These are phyloP conservation scores for Herpetotheres cachinnans DNA, from an alignment of 2,113 vertebrate genomes.

Conservation along the genomic window DNA sequence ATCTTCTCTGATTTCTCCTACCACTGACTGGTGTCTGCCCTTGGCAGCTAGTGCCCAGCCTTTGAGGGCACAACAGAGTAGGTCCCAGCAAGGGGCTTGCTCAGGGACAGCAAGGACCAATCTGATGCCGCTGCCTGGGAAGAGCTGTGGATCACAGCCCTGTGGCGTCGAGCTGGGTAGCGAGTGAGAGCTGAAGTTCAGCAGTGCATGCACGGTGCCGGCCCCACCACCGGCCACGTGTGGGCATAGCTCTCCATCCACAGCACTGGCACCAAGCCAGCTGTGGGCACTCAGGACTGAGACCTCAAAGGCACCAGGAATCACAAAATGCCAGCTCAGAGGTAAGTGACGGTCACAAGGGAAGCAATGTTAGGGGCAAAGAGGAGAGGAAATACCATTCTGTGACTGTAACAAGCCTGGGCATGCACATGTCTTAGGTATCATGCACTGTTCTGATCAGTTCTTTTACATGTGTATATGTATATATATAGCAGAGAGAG, in stretches of 20 bases:
- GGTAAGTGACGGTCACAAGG: background rate
- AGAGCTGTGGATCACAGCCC: background rate
- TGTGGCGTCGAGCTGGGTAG: rapidly evolving
- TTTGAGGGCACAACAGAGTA: background rate
- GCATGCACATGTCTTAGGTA: background rate
- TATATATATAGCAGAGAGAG: background rate
- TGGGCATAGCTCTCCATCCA: background rate
- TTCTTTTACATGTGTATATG: background rate
- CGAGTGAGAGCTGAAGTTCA: background rate
- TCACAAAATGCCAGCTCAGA: background rate
- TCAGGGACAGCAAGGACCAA: background rate
- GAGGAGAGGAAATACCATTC: background rate
- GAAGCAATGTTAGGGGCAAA: background rate
- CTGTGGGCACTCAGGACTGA: background rate
- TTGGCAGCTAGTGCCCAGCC: background rate
- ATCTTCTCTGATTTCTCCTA: background rate
- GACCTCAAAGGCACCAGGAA: background rate
- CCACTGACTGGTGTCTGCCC: background rate
- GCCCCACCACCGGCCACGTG: rapidly evolving
- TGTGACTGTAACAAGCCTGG: background rate
- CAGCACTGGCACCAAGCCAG: background rate
- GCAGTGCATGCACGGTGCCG: rapidly evolving
- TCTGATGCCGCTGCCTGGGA: background rate
- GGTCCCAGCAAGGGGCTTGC: background rate
- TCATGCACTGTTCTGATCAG: background rate